These are phyloP conservation scores for Drosophila meridionalis DNA, from an alignment of 2,888 invertebrate genomes.

Conservation along the genomic window DNA sequence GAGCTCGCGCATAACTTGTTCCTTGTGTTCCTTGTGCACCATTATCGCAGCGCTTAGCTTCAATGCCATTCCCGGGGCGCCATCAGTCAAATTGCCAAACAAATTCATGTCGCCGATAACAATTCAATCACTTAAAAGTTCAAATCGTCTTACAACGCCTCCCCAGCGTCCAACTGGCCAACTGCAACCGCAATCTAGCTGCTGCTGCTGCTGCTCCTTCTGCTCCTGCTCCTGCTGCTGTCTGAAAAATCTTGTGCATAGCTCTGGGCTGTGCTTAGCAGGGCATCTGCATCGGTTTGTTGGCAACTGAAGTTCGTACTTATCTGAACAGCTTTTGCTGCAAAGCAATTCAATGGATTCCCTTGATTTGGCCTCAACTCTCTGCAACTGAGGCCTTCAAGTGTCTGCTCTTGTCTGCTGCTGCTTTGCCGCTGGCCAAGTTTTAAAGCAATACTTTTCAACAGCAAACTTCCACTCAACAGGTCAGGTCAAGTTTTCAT, in stretches of 20 bases:
- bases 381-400: conserved; percentile 28
- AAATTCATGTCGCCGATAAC: conserved; percentile 63
- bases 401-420: conserved; percentile 24
- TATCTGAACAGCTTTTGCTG: conserved; percentile 52
- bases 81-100: conserved; percentile 55
- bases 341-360: conserved; percentile 48
- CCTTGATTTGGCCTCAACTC: conserved; percentile 17
- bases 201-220: not conserved
- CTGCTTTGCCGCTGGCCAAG: conserved; percentile 11
- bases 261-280: conserved; percentile 34
- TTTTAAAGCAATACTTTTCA: conserved; percentile 22
- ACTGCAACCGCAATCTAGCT: conserved; percentile 6
- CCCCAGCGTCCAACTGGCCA: conserved; percentile 46
- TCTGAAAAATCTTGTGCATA: conserved; percentile 14
- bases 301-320: conserved; percentile 49
- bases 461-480: conserved; percentile 9
- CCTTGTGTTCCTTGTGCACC: not conserved
- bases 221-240: not conserved
- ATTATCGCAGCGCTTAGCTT: conserved; percentile 5
- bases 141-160: conserved; percentile 60
- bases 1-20: conserved; percentile 10
- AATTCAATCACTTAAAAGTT: conserved; percentile 76
- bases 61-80: not conserved
- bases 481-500: conserved; percentile 22
- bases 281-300: conserved; percentile 54